Percentiles rank a stretch among this genome's conserved stretches.
Evolutionary conservation across 2,113 vertebrate genomes (phyloP).

Genomic region (Lamprotornis superbus): DNA sequence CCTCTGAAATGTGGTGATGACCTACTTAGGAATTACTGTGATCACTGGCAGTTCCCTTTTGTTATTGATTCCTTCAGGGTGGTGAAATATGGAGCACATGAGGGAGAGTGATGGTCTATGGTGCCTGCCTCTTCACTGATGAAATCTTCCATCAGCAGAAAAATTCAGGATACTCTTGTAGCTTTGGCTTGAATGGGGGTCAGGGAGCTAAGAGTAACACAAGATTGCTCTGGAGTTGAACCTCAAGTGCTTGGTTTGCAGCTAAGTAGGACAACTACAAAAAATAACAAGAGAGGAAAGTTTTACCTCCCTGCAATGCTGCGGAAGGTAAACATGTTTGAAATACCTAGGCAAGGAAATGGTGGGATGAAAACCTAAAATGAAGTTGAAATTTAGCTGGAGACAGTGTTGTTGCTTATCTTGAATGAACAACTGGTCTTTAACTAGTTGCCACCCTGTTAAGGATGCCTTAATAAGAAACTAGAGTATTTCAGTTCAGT

Average conservation of each 20-base stretch:
- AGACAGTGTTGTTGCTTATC: background rate
- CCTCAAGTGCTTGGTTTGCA: background rate
- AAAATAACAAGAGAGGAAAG: background rate
- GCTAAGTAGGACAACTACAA: background rate
- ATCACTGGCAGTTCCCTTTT: background rate
- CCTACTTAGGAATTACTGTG: background rate
- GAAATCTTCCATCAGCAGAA: background rate
- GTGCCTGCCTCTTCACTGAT: background rate
- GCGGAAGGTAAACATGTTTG: background rate
- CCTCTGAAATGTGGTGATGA: accelerated
- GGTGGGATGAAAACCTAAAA: background rate
- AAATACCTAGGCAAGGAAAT: background rate
- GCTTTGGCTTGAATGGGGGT: background rate
- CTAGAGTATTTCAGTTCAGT: background rate
- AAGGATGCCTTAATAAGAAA: background rate
- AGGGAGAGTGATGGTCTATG: background rate
- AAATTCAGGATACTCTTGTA: background rate
- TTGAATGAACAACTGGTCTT: background rate
- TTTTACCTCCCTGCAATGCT: background rate
- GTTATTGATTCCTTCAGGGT: background rate
- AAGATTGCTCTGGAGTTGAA: background rate
- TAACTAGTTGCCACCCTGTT: background rate
- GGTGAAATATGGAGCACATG: background rate
- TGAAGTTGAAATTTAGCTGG: background rate
- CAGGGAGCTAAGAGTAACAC: background rate